A percentile compares a stretch with the other conserved stretches of the same genome.
Evolutionary conservation across 2,113 vertebrate genomes (phyloP).

Genomic region (Colossoma macropomum): DNA sequence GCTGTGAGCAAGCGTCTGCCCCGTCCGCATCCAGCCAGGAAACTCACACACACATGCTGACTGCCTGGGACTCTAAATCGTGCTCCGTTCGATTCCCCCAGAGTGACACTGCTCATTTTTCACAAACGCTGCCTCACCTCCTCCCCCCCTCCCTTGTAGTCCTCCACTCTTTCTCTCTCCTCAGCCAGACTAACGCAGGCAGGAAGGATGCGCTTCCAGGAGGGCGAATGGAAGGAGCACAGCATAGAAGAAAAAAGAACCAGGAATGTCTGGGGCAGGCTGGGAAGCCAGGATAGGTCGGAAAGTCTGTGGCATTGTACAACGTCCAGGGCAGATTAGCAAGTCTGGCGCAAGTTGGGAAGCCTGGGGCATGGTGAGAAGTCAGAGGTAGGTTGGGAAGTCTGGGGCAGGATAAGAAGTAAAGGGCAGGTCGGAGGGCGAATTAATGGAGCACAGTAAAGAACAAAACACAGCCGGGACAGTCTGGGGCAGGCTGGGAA

Average conservation of each 20-base stretch:
- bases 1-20: neutral
- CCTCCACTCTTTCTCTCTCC: conserved; percentile 7
- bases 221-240: neutral
- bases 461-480: neutral
- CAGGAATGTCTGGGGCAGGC: neutral
- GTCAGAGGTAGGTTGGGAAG: neutral
- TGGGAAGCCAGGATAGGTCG: too few relatives aligned
- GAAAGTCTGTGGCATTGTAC: neutral
- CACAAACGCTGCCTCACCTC: conserved; percentile 54
- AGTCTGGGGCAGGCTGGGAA: neutral
- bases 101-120: conserved; percentile 59
- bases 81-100: conserved; percentile 36
- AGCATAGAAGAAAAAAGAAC: neutral
- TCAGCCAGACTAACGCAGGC: conserved; percentile 46
- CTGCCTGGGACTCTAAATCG: conserved; percentile 41
- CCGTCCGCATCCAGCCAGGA: conserved; percentile 9
- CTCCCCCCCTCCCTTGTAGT: conserved; percentile 34
- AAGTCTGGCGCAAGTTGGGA: neutral
- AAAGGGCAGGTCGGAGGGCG: too few relatives aligned
- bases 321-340: too few relatives aligned
- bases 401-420: neutral
- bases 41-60: conserved; percentile 30
- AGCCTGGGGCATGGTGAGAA: neutral
- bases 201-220: conserved; percentile 14
- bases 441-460: too few relatives aligned